Base-by-base conservation (phyloP, 23 tunicate species). In the Trididemnum miniatum region DNA sequence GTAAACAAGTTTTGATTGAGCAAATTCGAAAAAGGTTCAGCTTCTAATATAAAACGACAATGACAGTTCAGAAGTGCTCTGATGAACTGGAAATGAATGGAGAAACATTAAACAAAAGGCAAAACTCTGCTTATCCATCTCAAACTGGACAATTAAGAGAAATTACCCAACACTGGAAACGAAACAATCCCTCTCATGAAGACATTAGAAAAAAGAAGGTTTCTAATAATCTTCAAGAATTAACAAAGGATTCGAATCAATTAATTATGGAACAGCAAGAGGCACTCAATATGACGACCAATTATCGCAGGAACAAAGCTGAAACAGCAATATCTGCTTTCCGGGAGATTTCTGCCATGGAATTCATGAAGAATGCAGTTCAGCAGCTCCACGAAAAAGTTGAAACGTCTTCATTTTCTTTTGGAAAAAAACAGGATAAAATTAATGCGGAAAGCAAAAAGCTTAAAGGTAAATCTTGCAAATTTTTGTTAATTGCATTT, bases 291-390 rank as follows among this genome's bases (percentile, higher is more conserved):
- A 40, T 74, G 79, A 74, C 60, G 5, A 36, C 79, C 7, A n/a
- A 24, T 39, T 25, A 31, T 20, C 39, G 23, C 1, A 5, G 31
- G 30, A 33, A 77, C 40, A 77, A 77, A 77, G 54, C 84, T 35
- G 84, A 34, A 4, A 51, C 74, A 27, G 59, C 57, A 18, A 80
- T 40, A 4, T 80, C 84, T 30, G 73, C 84, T 24, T 5, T 23
- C 35, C 57, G 59, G 5, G 84, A 80, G 27, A 64, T 80, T 7
- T 80, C 84, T 4, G 84, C 84, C 73, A 80, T 80, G 74, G 73
- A 80, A 35, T 80, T 15, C 59, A 80, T 80, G 84, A 80, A 37
- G 35, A 80, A 64, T 32, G 73, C 84, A n/a, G 73, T 80, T 20
- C 74, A 65, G 36, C 73, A 80, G 20, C 57, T 80, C 23, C 54